A percentile compares a stretch with the other conserved stretches of the same genome.
These are phyloP conservation scores for Ciconia stormi DNA, from an alignment of 2,113 vertebrate genomes.

Conservation along the genomic window DNA sequence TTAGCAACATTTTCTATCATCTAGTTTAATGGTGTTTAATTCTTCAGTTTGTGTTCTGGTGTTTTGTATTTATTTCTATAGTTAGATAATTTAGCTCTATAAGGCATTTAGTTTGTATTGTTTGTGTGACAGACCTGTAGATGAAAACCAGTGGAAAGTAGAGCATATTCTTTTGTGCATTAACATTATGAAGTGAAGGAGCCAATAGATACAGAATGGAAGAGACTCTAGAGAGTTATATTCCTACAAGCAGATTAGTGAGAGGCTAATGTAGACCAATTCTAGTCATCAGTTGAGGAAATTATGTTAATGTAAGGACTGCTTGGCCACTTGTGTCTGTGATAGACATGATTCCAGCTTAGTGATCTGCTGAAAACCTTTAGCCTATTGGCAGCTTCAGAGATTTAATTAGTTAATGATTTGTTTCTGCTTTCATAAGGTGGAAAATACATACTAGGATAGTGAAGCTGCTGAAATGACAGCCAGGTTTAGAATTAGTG, in stretches of 20 bases:
- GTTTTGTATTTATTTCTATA: neutral
- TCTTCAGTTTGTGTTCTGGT: neutral
- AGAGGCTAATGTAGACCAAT: neutral
- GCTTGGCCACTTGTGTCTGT: neutral
- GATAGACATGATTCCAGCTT: neutral
- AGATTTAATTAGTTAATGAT: neutral
- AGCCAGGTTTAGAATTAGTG: neutral
- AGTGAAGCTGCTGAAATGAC: neutral
- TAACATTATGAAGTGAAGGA: neutral
- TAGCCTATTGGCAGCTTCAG: neutral
- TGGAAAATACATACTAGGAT: neutral
- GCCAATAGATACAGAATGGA: neutral
- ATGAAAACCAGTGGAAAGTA: neutral
- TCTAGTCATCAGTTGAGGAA: neutral
- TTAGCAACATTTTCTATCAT: neutral
- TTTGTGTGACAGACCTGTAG: neutral
- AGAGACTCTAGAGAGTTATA: neutral
- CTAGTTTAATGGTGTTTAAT: neutral
- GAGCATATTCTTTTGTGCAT: neutral
- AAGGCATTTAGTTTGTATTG: neutral
- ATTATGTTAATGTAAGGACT: neutral
- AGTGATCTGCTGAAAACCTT: neutral
- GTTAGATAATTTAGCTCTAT: neutral
- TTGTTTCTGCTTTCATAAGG: neutral
- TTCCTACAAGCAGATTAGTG: neutral